phyloP scores from a whole-genome alignment of 2,888 invertebrate species.

The Dynastes hyllus region DNA sequence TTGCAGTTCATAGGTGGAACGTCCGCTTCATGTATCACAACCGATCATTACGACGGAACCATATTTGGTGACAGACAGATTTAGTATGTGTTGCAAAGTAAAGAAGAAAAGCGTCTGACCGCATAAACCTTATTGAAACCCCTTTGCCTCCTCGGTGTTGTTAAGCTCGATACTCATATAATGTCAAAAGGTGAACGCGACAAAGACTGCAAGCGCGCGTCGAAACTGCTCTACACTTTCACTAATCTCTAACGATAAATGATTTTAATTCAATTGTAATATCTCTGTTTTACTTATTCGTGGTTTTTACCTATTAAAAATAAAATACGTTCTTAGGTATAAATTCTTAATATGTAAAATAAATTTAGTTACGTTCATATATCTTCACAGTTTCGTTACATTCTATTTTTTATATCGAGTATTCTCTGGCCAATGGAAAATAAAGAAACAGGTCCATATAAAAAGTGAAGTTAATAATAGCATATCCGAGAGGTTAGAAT shows the following conservation, averaged over 20 bases:
- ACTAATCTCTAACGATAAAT: constrained; percentile 2
- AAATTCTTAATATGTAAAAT: no score
- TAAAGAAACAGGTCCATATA: no score
- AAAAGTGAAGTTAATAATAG: no score
- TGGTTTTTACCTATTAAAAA: no score
- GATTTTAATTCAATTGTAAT: background rate
- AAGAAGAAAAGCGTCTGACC: constrained; percentile 7
- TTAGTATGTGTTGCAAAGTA: constrained; percentile 28
- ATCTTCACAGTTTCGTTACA: no score
- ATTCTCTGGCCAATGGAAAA: no score
- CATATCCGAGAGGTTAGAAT: no score
- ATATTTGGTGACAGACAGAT: constrained; percentile 43
- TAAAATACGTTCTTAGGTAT: no score
- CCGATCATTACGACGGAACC: constrained; percentile 38
- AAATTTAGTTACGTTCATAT: no score
- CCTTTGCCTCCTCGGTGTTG: constrained; percentile 29
- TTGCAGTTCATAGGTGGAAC: constrained; percentile 35
- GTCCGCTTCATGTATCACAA: constrained; percentile 35
- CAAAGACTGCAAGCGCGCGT: constrained; percentile 9
- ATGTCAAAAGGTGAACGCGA: constrained; percentile 42
- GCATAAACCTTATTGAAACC: constrained; percentile 13
- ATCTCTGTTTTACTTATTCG: no score
- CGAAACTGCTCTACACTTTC: constrained; percentile 1
- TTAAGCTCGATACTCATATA: constrained; percentile 13
- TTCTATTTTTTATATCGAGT: no score